A percentile compares a stretch with the other conserved stretches of the same genome.
Conservation (phyloP, 2,888 invertebrate species). For the Isoperla grammatica region DNA sequence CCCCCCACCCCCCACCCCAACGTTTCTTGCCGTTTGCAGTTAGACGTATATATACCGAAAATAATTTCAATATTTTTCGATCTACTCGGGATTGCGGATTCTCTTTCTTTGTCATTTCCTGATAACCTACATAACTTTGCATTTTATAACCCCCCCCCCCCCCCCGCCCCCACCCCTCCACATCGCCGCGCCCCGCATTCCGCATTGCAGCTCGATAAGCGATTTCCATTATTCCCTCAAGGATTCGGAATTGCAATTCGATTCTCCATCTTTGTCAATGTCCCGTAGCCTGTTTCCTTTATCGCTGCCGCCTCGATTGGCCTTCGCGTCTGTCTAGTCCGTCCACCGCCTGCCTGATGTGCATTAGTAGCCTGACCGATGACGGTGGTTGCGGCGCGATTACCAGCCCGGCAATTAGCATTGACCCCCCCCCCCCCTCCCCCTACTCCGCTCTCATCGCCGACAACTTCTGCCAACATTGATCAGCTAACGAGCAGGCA, state of each 20-base stretch:
- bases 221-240: conserved; percentile 12
- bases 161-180: background rate
- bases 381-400: no score
- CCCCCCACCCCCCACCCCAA: no score
- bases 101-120: conserved; percentile 1
- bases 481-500: no score
- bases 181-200: no score
- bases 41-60: background rate
- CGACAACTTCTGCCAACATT: no score
- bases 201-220: conserved; percentile 14
- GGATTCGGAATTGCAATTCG: conserved; percentile 13
- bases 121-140: background rate
- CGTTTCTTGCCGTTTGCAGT: no score
- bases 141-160: background rate
- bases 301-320: background rate
- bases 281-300: background rate
- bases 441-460: no score
- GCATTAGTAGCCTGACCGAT: no score
- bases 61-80: conserved; percentile 7
- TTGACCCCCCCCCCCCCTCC: no score
- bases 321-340: no score
- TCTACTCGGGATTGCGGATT: conserved; percentile 11
- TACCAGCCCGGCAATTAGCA: no score
- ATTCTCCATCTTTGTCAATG: conserved; percentile 7
- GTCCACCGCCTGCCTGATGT: no score